Evolutionary conservation across 2,888 invertebrate species (phyloP).

Genomic region (Lithosia quadra): DNA sequence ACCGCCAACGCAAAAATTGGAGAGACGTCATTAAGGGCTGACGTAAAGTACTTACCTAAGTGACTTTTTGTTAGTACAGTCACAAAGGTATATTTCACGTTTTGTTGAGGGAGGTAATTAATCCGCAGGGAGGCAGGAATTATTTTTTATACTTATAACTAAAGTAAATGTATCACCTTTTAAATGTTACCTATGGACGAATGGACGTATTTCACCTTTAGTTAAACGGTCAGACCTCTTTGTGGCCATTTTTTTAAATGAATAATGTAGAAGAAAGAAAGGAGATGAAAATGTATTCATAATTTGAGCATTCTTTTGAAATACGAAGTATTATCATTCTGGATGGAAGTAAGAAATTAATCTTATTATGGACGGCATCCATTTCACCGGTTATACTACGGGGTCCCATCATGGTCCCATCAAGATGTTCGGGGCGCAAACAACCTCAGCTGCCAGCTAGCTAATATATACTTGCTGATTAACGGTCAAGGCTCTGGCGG

Average conservation of each 20-base stretch:
- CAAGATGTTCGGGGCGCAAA: too few relatives aligned
- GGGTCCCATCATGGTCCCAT: too few relatives aligned
- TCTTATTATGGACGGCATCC: too few relatives aligned
- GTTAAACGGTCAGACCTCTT: background rate
- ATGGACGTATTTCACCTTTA: background rate
- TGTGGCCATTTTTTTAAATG: background rate
- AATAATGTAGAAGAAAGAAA: background rate
- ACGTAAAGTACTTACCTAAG: background rate
- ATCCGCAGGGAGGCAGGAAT: background rate
- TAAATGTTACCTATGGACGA: background rate
- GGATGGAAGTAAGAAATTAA: background rate
- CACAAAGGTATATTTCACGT: slow-evolving; percentile 4
- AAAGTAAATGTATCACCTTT: background rate
- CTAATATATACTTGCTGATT: too few relatives aligned
- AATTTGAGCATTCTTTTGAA: too few relatives aligned
- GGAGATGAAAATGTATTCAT: background rate
- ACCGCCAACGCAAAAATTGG: background rate
- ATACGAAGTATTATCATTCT: too few relatives aligned
- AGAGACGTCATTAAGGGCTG: background rate
- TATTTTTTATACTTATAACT: background rate
- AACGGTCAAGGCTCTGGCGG: too few relatives aligned
- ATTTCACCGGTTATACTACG: too few relatives aligned
- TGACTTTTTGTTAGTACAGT: background rate
- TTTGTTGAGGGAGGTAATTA: slow-evolving; percentile 2
- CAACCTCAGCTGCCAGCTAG: too few relatives aligned